Conservation (phyloP, 2,888 invertebrate species). For the Matsumyia berberina region DNA sequence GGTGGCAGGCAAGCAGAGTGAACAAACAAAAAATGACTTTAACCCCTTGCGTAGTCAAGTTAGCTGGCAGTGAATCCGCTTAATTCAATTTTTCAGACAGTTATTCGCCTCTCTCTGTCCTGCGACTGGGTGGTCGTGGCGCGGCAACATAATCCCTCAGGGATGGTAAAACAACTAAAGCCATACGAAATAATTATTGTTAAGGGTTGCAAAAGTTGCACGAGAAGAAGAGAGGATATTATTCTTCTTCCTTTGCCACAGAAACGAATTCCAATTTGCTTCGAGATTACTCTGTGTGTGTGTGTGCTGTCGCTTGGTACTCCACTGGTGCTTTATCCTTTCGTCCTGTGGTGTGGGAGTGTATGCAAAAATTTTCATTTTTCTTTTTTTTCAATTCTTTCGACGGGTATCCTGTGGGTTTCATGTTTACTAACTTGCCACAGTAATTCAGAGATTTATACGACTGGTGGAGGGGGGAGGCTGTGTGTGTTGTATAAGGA, state of each 20-base stretch:
- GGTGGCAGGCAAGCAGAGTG: too few relatives aligned
- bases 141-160: conserved; percentile 28
- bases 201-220: conserved; percentile 46
- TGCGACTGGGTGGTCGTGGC: background rate
- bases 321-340: too few relatives aligned
- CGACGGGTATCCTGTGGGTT: conserved; percentile 33
- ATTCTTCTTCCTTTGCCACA: conserved; percentile 47
- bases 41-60: conserved; percentile 36
- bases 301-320: too few relatives aligned
- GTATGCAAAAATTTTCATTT: conserved; percentile 8
- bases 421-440: conserved; percentile 62
- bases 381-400: conserved; percentile 7
- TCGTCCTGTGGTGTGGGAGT: background rate
- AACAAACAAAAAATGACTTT: too few relatives aligned
- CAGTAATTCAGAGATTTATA: conserved; percentile 63
- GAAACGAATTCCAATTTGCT: conserved; percentile 69
- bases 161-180: conserved; percentile 31
- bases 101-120: conserved; percentile 31
- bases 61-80: conserved; percentile 47
- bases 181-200: conserved; percentile 66
- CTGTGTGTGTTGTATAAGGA: conserved; percentile 5
- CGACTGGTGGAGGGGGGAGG: conserved; percentile 16
- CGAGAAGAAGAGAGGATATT: conserved; percentile 30
- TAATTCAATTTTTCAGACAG: conserved; percentile 60
- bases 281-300: background rate